These are phyloP conservation scores for Ageneiosus marmoratus DNA, from an alignment of 2,113 vertebrate species.

Conservation along the genomic window DNA sequence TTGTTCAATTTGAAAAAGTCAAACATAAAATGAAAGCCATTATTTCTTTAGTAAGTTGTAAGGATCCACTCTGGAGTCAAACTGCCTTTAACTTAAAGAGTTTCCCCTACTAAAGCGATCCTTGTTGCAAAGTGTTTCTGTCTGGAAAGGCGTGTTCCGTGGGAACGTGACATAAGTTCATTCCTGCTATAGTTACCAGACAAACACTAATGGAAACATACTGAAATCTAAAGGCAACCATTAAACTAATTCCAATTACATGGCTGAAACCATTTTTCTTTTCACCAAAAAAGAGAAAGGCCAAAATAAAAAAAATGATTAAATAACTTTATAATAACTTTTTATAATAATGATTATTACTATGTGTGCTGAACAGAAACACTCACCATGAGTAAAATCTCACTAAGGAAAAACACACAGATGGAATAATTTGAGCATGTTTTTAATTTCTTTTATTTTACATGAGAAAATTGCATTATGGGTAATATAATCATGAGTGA, in stretches of 20 bases:
- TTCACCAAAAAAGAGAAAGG: not conserved
- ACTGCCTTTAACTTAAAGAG: too few species aligned
- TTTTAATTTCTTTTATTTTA: not conserved
- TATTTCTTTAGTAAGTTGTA: too few species aligned
- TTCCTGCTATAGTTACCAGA: not conserved
- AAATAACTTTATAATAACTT: not conserved
- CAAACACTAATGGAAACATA: not conserved
- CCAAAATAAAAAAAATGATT: not conserved
- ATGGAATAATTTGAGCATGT: not conserved
- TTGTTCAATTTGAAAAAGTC: too few species aligned
- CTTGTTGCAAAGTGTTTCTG: too few species aligned
- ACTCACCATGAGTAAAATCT: not conserved
- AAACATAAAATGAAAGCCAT: too few species aligned
- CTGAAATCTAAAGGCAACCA: not conserved
- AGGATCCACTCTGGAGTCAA: too few species aligned
- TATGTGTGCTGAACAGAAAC: not conserved
- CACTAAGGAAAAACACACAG: not conserved
- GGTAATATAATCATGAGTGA: too few species aligned
- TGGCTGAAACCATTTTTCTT: not conserved
- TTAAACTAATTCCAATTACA: not conserved
- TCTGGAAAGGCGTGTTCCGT: too few species aligned
- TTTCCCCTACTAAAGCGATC: too few species aligned
- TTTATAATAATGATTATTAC: not conserved
- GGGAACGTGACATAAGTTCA: too few species aligned
- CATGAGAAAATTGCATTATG: too few species aligned